These are phyloP conservation scores for Campopleginae sp. DNA, from an alignment of 2,888 invertebrate genomes.

Conservation along the genomic window DNA sequence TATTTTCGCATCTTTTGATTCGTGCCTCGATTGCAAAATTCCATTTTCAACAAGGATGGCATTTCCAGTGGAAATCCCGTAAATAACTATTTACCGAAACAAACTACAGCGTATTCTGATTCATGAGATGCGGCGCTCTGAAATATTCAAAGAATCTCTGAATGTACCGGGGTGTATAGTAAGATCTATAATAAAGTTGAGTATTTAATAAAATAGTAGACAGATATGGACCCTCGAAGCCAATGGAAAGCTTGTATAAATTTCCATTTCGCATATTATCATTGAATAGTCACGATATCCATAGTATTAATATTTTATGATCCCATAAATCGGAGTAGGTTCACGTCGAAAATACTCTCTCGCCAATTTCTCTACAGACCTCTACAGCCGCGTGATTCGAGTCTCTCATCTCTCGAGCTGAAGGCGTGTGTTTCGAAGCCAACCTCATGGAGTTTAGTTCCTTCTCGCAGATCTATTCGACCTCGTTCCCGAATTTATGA, in stretches of 20 bases:
- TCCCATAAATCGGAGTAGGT: constrained; percentile 46
- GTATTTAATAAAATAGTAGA: constrained; percentile 1
- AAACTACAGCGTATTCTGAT: too few relatives aligned
- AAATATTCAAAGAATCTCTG: too few relatives aligned
- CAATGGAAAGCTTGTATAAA: background rate
- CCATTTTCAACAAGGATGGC: too few relatives aligned
- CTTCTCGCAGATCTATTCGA: constrained; percentile 53
- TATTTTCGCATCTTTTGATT: too few relatives aligned
- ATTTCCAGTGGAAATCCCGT: too few relatives aligned
- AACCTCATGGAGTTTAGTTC: constrained; percentile 23
- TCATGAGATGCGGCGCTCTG: too few relatives aligned
- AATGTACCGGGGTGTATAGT: background rate
- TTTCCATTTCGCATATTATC: constrained; percentile 18
- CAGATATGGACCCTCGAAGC: background rate
- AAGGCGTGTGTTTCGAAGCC: background rate
- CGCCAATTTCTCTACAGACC: constrained; percentile 27
- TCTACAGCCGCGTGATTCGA: constrained; percentile 23
- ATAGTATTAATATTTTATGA: constrained; percentile 55
- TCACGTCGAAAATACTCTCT: constrained; percentile 35
- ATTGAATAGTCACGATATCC: constrained; percentile 25
- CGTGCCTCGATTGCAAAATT: too few relatives aligned
- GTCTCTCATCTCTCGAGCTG: constrained; percentile 11
- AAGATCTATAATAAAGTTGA: background rate
- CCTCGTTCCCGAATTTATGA: constrained; percentile 60
- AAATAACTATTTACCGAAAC: too few relatives aligned